Conservation (phyloP, 2,888 invertebrate species). For the Ferrisia virgata region DNA sequence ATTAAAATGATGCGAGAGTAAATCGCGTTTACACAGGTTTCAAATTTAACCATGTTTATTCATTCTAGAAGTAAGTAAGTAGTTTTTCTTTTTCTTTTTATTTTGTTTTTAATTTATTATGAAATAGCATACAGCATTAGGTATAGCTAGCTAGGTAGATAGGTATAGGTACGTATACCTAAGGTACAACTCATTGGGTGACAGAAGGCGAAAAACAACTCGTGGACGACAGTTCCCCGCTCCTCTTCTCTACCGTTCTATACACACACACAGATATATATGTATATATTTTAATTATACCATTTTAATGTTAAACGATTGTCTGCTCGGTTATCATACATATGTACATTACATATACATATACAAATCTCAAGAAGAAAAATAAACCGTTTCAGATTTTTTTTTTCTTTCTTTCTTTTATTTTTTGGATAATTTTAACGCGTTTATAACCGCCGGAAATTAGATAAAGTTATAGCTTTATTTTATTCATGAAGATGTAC, state of each 20-base stretch:
- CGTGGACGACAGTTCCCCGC: background rate
- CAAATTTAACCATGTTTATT: slow-evolving; percentile 5
- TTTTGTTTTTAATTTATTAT: background rate
- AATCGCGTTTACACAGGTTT: background rate
- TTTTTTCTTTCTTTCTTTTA: background rate
- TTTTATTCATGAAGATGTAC: background rate
- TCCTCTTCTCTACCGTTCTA: too few relatives aligned
- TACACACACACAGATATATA: too few relatives aligned
- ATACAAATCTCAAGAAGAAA: background rate
- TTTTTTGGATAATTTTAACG: too few relatives aligned
- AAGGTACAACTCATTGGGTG: background rate
- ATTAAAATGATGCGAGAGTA: slow-evolving; percentile 6
- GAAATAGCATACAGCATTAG: background rate
- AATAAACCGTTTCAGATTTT: background rate
- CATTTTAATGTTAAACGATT: slow-evolving; percentile 3
- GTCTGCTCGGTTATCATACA: background rate
- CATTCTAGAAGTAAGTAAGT: background rate
- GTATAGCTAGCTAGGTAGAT: too few relatives aligned
- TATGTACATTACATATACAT: too few relatives aligned
- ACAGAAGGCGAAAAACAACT: background rate
- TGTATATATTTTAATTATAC: slow-evolving; percentile 8
- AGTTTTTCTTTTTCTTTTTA: background rate
- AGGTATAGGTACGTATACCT: too few relatives aligned
- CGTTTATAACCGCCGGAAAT: too few relatives aligned
- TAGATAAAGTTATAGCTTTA: background rate